phyloP scores from a whole-genome alignment of 23 tunicate species.

The Botrylloides violaceus region DNA sequence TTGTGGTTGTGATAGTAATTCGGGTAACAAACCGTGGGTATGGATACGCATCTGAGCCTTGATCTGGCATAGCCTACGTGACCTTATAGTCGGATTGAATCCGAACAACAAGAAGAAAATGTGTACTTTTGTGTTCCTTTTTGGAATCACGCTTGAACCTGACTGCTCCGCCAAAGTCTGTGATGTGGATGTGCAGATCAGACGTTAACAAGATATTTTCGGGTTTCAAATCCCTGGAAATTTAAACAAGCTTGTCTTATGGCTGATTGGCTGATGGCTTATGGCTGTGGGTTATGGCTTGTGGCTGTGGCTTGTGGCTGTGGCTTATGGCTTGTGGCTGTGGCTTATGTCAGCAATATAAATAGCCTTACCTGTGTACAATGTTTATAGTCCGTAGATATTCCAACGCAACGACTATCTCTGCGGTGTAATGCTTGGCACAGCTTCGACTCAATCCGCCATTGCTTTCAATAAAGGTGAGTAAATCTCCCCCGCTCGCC shows the following conservation, averaged over 20 bases:
- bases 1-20: too few relatives aligned
- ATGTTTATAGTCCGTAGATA: conserved; percentile 20
- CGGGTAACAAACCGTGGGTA: too few relatives aligned
- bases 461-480: conserved; percentile 33
- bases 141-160: neutral
- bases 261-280: neutral
- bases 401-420: conserved; percentile 44
- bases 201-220: conserved; percentile 46
- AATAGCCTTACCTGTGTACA: conserved; percentile 39
- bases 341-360: neutral
- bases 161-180: conserved; percentile 52
- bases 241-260: too few relatives aligned
- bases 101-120: too few relatives aligned
- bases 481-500: conserved; percentile 37
- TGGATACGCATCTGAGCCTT: too few relatives aligned
- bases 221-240: conserved; percentile 51
- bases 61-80: too few relatives aligned
- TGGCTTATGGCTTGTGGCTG: neutral
- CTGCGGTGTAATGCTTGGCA: conserved; percentile 42
- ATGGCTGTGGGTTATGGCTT: neutral
- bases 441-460: conserved; percentile 28
- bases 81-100: too few relatives aligned
- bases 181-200: conserved; percentile 48
- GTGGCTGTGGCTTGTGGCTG: neutral
- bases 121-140: neutral